A percentile compares a stretch with the other conserved stretches of the same genome.
Evolutionary conservation across 1,140 invertebrate genomes (phyloP).

Genomic region (Neodiprion pinetum): DNA sequence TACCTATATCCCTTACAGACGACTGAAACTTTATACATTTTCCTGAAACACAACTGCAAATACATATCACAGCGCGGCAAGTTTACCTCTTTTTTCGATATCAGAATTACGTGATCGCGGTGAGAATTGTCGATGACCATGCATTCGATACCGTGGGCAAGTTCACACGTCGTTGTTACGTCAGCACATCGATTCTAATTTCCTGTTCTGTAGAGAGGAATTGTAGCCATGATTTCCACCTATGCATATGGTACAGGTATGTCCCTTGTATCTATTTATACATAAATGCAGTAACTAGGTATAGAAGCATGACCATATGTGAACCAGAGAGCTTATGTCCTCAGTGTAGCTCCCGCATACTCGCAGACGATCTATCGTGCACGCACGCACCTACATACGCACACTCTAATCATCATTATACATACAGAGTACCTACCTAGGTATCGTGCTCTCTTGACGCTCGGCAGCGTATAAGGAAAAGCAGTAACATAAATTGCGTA

Average conservation of each 20-base stretch:
- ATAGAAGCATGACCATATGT: too few species aligned
- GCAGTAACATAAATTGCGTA: constrained; percentile 7
- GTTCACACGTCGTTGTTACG: neutral
- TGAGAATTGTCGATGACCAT: neutral
- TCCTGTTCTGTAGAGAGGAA: neutral
- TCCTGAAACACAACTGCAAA: too few species aligned
- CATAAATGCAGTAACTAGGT: too few species aligned
- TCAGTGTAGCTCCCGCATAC: too few species aligned
- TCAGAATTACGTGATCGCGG: neutral
- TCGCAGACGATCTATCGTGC: too few species aligned
- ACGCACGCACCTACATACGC: too few species aligned
- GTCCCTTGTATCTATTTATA: neutral
- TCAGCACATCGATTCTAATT: neutral
- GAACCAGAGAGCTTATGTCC: too few species aligned
- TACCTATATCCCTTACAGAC: too few species aligned
- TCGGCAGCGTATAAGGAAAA: constrained; percentile 2
- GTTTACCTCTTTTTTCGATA: too few species aligned
- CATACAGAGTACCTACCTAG: neutral
- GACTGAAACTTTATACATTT: too few species aligned
- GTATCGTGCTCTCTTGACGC: neutral
- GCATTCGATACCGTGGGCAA: neutral
- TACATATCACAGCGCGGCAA: too few species aligned
- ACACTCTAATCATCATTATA: too few species aligned
- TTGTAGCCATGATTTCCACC: neutral
- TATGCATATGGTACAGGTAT: neutral